Percentiles rank a stretch among this genome's conserved stretches.
Evolutionary conservation across 2,797 vertebrate species (phyloP).

Genomic region (Sandelia bainsii): DNA sequence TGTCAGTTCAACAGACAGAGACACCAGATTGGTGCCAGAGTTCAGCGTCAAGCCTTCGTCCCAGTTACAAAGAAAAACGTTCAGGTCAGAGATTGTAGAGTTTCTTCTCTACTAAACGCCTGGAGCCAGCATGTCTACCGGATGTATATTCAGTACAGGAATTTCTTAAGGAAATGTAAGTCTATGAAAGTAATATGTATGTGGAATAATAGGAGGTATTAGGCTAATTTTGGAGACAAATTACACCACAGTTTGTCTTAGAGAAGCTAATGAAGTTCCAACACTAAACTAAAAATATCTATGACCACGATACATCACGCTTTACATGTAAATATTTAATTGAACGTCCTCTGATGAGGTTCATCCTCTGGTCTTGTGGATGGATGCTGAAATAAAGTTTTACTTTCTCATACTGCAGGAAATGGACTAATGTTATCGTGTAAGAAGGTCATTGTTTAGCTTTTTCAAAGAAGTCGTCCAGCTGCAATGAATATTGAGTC

Average conservation of each 20-base stretch:
- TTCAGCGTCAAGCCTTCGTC: constrained; percentile 13
- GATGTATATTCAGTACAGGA: constrained; percentile 6
- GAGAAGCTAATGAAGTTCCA: background rate
- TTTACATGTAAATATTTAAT: background rate
- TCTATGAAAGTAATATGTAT: background rate
- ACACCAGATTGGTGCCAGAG: constrained; percentile 7
- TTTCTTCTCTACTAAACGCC: constrained; percentile 8
- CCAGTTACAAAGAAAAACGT: constrained; percentile 12
- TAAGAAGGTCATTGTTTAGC: too few species aligned
- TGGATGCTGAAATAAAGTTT: background rate
- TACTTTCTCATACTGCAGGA: too few species aligned
- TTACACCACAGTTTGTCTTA: background rate
- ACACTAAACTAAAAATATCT: background rate
- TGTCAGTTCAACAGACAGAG: constrained; percentile 49
- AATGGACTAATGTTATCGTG: too few species aligned
- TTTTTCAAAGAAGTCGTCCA: too few species aligned
- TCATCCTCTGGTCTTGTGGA: too few species aligned
- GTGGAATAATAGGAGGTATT: background rate
- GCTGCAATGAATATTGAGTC: too few species aligned
- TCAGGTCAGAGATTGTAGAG: constrained; percentile 30
- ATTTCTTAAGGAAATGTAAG: background rate
- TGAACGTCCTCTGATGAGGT: background rate
- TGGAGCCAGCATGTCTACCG: constrained; percentile 38
- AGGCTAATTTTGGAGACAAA: too few species aligned
- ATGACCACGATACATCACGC: too few species aligned